Conservation (phyloP, 2,113 vertebrate genomes). For the Sclerurus mexicanus region DNA sequence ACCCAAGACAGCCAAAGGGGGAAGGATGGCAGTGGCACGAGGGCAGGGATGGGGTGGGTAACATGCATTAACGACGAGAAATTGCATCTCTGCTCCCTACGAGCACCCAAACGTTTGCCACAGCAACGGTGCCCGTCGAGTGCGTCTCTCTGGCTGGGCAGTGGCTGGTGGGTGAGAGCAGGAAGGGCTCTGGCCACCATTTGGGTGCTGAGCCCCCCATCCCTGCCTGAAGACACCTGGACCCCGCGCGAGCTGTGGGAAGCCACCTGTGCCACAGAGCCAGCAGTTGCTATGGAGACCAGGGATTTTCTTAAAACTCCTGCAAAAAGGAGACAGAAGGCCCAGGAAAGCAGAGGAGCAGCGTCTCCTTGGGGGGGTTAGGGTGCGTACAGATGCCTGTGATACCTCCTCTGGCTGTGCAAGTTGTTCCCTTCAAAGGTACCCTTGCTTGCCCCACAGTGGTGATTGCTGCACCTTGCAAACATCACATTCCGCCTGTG, state of each 20-base stretch:
- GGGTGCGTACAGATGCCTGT: background rate
- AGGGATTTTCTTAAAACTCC: constrained; percentile 34
- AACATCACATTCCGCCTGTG: background rate
- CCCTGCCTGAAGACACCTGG: background rate
- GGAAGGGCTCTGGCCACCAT: rapidly evolving
- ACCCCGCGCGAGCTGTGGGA: rapidly evolving
- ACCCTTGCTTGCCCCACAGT: rapidly evolving
- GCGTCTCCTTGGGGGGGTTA: background rate
- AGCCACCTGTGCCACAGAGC: constrained; percentile 26
- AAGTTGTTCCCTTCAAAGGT: background rate
- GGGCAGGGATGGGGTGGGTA: rapidly evolving
- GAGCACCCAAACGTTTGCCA: background rate
- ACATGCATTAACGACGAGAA: background rate
- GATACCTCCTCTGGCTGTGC: background rate
- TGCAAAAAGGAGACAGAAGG: background rate
- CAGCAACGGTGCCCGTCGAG: rapidly evolving
- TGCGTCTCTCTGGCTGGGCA: background rate
- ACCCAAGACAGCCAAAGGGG: background rate
- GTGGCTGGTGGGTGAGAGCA: rapidly evolving
- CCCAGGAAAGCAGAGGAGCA: background rate
- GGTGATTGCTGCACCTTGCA: background rate
- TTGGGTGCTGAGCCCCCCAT: background rate
- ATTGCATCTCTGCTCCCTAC: rapidly evolving
- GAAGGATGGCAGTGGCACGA: rapidly evolving
- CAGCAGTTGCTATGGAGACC: constrained; percentile 61